phyloP scores from a whole-genome alignment of 2,888 invertebrate genomes.

The Plebejus argus region DNA sequence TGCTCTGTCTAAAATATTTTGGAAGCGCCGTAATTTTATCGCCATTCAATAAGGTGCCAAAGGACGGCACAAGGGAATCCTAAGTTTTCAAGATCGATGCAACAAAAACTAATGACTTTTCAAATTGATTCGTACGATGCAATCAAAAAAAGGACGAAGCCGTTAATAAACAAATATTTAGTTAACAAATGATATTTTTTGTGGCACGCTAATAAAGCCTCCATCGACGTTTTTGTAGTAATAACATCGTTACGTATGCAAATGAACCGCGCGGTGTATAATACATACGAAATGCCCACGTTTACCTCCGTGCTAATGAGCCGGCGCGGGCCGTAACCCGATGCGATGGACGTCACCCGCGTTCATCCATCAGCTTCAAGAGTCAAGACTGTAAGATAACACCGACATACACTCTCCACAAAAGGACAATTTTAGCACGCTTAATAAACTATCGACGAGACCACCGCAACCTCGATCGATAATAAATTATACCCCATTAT shows the following conservation, averaged over 20 bases:
- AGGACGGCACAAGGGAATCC: neutral
- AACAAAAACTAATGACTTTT: constrained; percentile 21
- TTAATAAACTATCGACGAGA: constrained; percentile 33
- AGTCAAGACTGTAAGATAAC: constrained; percentile 47
- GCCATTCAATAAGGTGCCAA: neutral
- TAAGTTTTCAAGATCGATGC: neutral
- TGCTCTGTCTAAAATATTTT: neutral
- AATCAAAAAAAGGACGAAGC: constrained; percentile 6
- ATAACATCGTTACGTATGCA: constrained; percentile 35
- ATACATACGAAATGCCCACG: constrained; percentile 15
- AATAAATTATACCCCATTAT: constrained; percentile 29
- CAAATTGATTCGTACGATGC: constrained; percentile 22
- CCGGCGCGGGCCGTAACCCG: constrained; percentile 58
- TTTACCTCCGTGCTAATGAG: constrained; percentile 60
- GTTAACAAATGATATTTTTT: constrained; percentile 27
- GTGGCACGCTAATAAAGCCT: constrained; percentile 24
- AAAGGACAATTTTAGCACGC: constrained; percentile 33
- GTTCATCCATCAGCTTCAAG: constrained; percentile 53
- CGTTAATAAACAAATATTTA: constrained; percentile 23
- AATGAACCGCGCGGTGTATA: constrained; percentile 33
- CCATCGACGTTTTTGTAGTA: constrained; percentile 20
- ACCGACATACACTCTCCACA: constrained; percentile 40
- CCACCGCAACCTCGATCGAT: constrained; percentile 33
- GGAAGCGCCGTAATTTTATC: neutral
- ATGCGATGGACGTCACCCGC: constrained; percentile 51